phyloP scores from a whole-genome alignment of 2,113 vertebrate genomes.

The Siphamia tubifer region DNA sequence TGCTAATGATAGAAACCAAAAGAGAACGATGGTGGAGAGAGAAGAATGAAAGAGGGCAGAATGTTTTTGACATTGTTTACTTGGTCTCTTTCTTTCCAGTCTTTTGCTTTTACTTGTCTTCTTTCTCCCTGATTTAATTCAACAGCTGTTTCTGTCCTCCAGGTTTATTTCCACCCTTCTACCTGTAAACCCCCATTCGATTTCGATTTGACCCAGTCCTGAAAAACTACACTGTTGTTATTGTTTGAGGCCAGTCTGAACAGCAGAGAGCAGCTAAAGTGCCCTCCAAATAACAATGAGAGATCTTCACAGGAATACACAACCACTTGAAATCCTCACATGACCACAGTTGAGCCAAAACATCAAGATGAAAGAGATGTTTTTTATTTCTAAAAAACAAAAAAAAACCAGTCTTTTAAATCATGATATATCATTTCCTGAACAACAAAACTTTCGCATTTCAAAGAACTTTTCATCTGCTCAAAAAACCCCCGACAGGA shows the following conservation, averaged over 20 bases:
- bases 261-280: not conserved
- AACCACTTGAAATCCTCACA: not conserved
- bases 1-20: not conserved
- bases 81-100: not conserved
- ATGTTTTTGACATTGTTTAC: not conserved
- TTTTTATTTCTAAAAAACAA: not conserved
- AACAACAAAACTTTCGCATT: too few relatives aligned
- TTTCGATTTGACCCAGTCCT: not conserved
- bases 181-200: not conserved
- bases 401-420: not conserved
- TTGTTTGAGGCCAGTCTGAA: constrained; percentile 14
- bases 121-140: constrained; percentile 8
- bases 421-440: not conserved
- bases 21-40: not conserved
- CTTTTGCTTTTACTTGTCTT: not conserved
- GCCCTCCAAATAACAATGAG: constrained; percentile 27
- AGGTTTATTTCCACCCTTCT: not conserved
- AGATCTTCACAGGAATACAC: not conserved
- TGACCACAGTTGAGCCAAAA: not conserved
- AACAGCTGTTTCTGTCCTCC: not conserved
- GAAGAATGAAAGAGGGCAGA: not conserved
- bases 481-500: not conserved
- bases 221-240: constrained; percentile 11
- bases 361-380: too few relatives aligned
- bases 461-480: not conserved